Evolutionary conservation across 1,140 invertebrate species (phyloP).

Genomic region (Acromyrmex heyeri): DNA sequence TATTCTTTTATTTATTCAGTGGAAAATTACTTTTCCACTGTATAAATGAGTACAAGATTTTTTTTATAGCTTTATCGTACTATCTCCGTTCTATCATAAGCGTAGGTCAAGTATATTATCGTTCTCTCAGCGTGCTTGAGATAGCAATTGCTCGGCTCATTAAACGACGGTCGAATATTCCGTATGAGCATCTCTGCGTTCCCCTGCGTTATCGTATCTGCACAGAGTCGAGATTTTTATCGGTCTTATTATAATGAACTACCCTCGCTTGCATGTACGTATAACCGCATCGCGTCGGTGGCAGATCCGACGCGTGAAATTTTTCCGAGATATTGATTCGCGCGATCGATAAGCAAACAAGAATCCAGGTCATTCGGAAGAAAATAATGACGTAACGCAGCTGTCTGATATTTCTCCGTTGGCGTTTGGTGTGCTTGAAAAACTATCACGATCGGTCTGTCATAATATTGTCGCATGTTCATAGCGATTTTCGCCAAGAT

Average conservation of each 20-base stretch:
- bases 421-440: slow-evolving; percentile 23
- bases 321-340: slow-evolving; percentile 51
- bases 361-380: slow-evolving; percentile 57
- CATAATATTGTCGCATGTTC: slow-evolving; percentile 40
- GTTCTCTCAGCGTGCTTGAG: slow-evolving; percentile 8
- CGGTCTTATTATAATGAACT: slow-evolving; percentile 34
- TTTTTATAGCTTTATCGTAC: neutral
- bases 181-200: neutral
- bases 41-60: neutral
- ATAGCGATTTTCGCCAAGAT: slow-evolving; percentile 20
- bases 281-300: slow-evolving; percentile 1
- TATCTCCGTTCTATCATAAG: slow-evolving; percentile 4
- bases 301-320: slow-evolving; percentile 43
- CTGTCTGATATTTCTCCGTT: slow-evolving; percentile 47
- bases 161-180: slow-evolving; percentile 22
- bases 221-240: slow-evolving; percentile 24
- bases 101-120: slow-evolving; percentile 16
- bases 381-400: slow-evolving; percentile 49
- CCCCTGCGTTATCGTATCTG: neutral
- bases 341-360: slow-evolving; percentile 39
- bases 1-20: too few relatives aligned
- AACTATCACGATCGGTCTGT: slow-evolving; percentile 21
- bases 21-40: too few relatives aligned
- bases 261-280: neutral
- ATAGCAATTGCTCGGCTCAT: slow-evolving; percentile 33